Conservation (phyloP, 1,140 invertebrate genomes). For the Halesus radiatus region DNA sequence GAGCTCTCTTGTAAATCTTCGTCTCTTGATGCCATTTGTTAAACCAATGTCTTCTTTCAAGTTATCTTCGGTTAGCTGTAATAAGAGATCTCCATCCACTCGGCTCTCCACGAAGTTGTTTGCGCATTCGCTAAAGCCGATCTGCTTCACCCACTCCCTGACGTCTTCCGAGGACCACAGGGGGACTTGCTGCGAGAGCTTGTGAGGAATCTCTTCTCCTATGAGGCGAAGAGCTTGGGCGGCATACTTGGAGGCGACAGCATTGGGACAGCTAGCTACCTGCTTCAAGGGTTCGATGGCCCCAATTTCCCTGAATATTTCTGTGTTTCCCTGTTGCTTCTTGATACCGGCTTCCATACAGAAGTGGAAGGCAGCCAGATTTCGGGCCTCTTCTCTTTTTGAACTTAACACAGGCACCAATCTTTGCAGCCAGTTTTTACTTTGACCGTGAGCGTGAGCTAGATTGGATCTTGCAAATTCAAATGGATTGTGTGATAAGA, state of each 20-base stretch:
- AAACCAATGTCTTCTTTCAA: conserved; percentile 94
- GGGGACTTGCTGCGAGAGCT: conserved; percentile 97
- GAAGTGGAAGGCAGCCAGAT: conserved; percentile 98
- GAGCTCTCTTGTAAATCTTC: conserved; percentile 94
- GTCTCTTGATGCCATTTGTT: conserved; percentile 91
- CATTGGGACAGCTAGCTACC: conserved; percentile 97
- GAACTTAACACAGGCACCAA: conserved; percentile 96
- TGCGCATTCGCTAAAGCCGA: conserved; percentile 91
- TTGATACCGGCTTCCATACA: conserved; percentile 99
- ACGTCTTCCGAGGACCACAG: conserved; percentile 98
- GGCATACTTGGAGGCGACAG: conserved; percentile 97
- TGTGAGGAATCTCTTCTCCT: conserved; percentile 97
- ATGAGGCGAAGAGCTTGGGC: conserved; percentile 95
- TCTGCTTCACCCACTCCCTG: conserved; percentile 97
- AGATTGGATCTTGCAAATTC: conserved; percentile 95
- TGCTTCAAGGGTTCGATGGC: conserved; percentile 96
- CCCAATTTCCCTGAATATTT: conserved; percentile 95
- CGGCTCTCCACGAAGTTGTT: conserved; percentile 89
- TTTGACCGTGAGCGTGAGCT: conserved; percentile 95
- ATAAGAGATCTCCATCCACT: conserved; percentile 97
- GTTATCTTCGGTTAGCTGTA: conserved; percentile 94
- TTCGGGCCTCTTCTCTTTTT: conserved; percentile 95
- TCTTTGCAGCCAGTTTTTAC: conserved; percentile 94
- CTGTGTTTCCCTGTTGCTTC: conserved; percentile 94
- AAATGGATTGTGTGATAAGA: conserved; percentile 92